Percentiles rank a stretch among this genome's conserved stretches.
phyloP scores from a whole-genome alignment of 2,888 invertebrate species.

The Agriotes lineatus region DNA sequence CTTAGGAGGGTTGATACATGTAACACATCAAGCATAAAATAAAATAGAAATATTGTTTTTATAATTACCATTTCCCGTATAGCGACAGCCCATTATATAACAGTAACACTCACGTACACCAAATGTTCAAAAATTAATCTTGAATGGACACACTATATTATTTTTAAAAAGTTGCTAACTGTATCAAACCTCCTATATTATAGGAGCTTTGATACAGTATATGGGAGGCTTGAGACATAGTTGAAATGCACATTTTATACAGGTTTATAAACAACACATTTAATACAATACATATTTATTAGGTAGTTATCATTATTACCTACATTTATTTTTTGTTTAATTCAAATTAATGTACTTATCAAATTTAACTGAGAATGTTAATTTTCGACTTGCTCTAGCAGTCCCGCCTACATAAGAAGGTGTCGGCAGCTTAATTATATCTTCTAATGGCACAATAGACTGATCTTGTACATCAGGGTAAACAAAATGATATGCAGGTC shows the following conservation, averaged over 20 bases:
- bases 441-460: not conserved
- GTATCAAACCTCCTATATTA: slow-evolving; percentile 21
- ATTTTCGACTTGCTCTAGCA: too few species aligned
- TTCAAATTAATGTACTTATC: too few species aligned
- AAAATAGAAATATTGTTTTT: slow-evolving; percentile 3
- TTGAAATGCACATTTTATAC: slow-evolving; percentile 15
- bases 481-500: slow-evolving; percentile 4
- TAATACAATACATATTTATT: too few species aligned
- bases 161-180: slow-evolving; percentile 9
- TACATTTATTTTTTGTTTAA: too few species aligned
- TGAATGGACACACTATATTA: slow-evolving; percentile 18
- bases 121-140: slow-evolving; percentile 11
- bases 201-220: slow-evolving; percentile 17
- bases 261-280: too few species aligned
- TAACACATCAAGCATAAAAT: slow-evolving; percentile 4
- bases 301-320: too few species aligned
- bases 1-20: slow-evolving; percentile 1
- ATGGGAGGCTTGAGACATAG: slow-evolving; percentile 15
- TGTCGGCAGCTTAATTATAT: not conserved
- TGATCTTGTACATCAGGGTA: not conserved
- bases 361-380: too few species aligned
- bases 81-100: slow-evolving; percentile 3
- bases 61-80: slow-evolving; percentile 9
- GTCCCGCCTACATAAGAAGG: not conserved
- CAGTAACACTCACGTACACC: slow-evolving; percentile 4